Evolutionary conservation across 1,140 invertebrate genomes (phyloP).

Genomic region (Pinna nobilis): DNA sequence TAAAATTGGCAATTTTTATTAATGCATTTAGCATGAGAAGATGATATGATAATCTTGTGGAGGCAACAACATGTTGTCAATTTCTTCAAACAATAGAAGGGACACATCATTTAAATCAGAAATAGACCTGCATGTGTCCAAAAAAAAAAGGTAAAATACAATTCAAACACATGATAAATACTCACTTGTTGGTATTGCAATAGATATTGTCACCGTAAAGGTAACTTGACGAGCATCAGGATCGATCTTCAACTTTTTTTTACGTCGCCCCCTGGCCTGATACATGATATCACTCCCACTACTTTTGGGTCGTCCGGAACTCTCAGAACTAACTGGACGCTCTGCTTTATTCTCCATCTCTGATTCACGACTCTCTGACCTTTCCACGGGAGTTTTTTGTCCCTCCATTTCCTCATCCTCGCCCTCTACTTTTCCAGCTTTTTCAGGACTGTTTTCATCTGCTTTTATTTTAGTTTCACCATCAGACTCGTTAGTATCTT

Average conservation of each 20-base stretch:
- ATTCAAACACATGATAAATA: background rate
- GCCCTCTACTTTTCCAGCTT: background rate
- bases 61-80: background rate
- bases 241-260: conserved; percentile 22
- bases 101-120: background rate
- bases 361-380: conserved; percentile 5
- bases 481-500: conserved; percentile 5
- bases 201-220: conserved; percentile 56
- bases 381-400: conserved; percentile 20
- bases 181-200: conserved; percentile 59
- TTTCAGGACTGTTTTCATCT: conserved; percentile 25
- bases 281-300: background rate
- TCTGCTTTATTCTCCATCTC: conserved; percentile 16
- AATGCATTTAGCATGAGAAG: no score
- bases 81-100: background rate
- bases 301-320: conserved; percentile 35
- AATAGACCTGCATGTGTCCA: background rate
- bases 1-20: no score
- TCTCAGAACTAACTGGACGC: conserved; percentile 30
- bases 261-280: background rate
- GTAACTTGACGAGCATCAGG: conserved; percentile 52
- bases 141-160: background rate
- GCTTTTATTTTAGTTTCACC: conserved; percentile 30
- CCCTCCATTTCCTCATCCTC: background rate
- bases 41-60: background rate